phyloP scores from a whole-genome alignment of 2,797 vertebrate genomes.

The Xenopus petersii region DNA sequence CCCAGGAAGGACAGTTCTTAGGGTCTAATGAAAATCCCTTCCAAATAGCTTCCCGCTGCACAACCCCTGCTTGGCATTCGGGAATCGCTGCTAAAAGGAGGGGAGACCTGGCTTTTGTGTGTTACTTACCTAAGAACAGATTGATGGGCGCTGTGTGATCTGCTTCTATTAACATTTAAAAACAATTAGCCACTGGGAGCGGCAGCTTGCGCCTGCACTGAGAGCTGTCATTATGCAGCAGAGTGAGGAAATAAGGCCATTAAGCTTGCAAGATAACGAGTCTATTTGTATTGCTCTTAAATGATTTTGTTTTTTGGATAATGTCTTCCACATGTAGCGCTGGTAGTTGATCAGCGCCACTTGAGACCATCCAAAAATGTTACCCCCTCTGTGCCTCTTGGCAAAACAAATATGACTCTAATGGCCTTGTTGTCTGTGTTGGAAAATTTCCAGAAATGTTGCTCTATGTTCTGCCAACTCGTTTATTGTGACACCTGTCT shows the following conservation, averaged over 20 bases:
- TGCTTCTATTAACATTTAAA: slow-evolving; percentile 60
- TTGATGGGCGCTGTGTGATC: slow-evolving; percentile 47
- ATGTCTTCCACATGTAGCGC: slow-evolving; percentile 53
- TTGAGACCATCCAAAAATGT: slow-evolving; percentile 41
- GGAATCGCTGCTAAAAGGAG: slow-evolving; percentile 18
- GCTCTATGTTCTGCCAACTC: slow-evolving; percentile 14
- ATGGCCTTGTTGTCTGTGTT: slow-evolving; percentile 19
- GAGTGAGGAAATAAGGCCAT: slow-evolving; percentile 58
- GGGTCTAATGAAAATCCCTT: slow-evolving; percentile 17
- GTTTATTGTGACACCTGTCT: slow-evolving; percentile 30
- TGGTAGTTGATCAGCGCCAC: slow-evolving; percentile 33
- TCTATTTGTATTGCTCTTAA: slow-evolving; percentile 59
- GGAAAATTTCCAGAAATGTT: slow-evolving; percentile 12
- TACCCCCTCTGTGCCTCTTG: slow-evolving; percentile 40
- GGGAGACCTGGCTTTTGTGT: slow-evolving; percentile 25
- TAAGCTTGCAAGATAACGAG: slow-evolving; percentile 59
- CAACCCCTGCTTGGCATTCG: slow-evolving; percentile 13
- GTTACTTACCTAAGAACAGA: slow-evolving; percentile 43
- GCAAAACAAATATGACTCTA: slow-evolving; percentile 45
- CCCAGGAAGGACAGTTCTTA: slow-evolving; percentile 7
- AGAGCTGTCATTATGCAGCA: slow-evolving; percentile 55
- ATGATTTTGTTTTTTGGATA: slow-evolving; percentile 68
- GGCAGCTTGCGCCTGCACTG: slow-evolving; percentile 57
- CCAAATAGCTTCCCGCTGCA: slow-evolving; percentile 16
- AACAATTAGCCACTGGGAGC: slow-evolving; percentile 62